phyloP scores from a whole-genome alignment of 2,888 invertebrate species.

The Chrysotoxum bicinctum region DNA sequence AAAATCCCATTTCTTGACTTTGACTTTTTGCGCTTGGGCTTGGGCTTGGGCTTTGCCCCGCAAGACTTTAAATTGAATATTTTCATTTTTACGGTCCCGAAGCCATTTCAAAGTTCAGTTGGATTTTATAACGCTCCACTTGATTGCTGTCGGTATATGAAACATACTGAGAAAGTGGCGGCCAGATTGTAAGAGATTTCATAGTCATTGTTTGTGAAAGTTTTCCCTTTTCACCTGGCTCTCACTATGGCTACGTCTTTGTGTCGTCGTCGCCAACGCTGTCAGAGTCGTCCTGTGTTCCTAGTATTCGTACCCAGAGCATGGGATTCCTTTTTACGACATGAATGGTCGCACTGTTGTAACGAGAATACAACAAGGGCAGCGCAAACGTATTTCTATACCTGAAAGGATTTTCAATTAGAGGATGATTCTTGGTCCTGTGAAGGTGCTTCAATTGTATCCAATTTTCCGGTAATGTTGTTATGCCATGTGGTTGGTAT shows the following conservation, averaged over 20 bases:
- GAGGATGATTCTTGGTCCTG: constrained; percentile 68
- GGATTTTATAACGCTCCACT: constrained; percentile 65
- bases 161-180: constrained; percentile 59
- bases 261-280: neutral
- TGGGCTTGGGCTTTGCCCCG: neutral
- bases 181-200: constrained; percentile 65
- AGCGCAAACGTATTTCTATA: constrained; percentile 30
- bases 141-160: constrained; percentile 63
- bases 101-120: constrained; percentile 65
- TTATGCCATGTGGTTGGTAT: constrained; percentile 55
- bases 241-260: neutral
- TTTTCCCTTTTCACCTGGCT: constrained; percentile 26
- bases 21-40: constrained; percentile 6
- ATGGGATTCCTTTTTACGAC: constrained; percentile 50
- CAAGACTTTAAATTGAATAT: constrained; percentile 63
- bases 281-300: neutral
- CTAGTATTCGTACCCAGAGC: neutral
- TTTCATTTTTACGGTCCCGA: constrained; percentile 66
- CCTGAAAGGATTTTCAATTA: constrained; percentile 72
- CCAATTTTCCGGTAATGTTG: constrained; percentile 66
- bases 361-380: constrained; percentile 43
- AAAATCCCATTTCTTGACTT: constrained; percentile 43
- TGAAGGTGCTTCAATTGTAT: constrained; percentile 67
- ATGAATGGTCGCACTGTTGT: constrained; percentile 59
- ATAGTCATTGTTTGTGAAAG: constrained; percentile 57